Base-by-base conservation (phyloP, 2,888 invertebrate species). In the Spialia ferax region DNA sequence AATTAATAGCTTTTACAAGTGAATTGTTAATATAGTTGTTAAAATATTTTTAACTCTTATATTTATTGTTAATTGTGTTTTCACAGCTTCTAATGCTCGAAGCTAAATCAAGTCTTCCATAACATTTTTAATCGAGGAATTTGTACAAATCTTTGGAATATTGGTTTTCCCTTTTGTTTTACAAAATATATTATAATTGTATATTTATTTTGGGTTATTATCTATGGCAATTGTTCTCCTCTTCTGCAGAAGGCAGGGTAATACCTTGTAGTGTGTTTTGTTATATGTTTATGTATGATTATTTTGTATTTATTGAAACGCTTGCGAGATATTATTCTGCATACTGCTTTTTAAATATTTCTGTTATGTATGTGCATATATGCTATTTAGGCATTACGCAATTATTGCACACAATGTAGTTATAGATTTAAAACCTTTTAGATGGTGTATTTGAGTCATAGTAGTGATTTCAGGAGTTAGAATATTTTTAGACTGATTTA, bases 401-500 rank as follows among this genome's bases (percentile, higher is more conserved):
- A 38, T 18, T n/a, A 79, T 79, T 77, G 75, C 80, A 84, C 80
- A 74, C 73, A 69, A 71, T 77, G 77, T 77, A 78, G 84, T 77
- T 56, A 77, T 83, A 79, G 78, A 81, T 81, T 84, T 82, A 81
- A 61, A 82, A 81, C 83, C 79, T 87, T 87, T 88, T 90, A 89
- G 87, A 89, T 85, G 82, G 79, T 83, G 84, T 87, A 85, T 86
- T 88, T 86, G 84, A 87, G 84, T 80, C 83, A 88, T 92, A 89
- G 89, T 87, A 89, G 89, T 88, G 82, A 82, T 85, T 84, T 82
- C 89, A 86, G 88, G 89, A 88, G 87, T 78, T 81, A 82, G 82
- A 88, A 89, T 91, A 93, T 91, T 91, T 92, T 93, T 93, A 93
- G 93, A 93, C 93, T 93, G 93, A 93, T 92, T 93, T 93, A 93